phyloP scores from a whole-genome alignment of 2,888 invertebrate genomes.

The Trilocha varians region DNA sequence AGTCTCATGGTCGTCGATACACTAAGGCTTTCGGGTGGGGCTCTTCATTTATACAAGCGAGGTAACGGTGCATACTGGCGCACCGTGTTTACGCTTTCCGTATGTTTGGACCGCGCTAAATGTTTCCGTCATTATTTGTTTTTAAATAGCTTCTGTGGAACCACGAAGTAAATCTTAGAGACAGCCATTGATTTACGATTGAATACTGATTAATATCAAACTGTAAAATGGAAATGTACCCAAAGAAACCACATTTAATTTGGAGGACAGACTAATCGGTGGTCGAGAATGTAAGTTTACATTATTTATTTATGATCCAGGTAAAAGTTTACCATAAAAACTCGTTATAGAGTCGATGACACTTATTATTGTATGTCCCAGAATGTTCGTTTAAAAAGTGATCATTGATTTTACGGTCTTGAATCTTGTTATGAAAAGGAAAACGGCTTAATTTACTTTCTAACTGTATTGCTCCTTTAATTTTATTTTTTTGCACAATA shows the following conservation, averaged over 20 bases:
- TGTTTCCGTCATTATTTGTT: slow-evolving; percentile 57
- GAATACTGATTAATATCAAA: neutral
- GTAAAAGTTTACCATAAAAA: neutral
- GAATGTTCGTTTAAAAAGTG: neutral
- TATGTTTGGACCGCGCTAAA: slow-evolving; percentile 34
- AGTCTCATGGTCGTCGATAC: slow-evolving; percentile 49
- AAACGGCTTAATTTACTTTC: too few relatives aligned
- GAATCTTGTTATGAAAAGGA: too few relatives aligned
- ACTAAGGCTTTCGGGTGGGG: slow-evolving; percentile 35
- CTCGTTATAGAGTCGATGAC: neutral
- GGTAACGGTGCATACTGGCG: slow-evolving; percentile 50
- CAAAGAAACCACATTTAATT: neutral
- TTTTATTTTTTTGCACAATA: too few relatives aligned
- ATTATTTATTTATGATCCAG: neutral
- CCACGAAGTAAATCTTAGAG: neutral
- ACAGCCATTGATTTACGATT: neutral
- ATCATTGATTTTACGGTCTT: too few relatives aligned
- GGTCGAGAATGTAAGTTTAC: neutral
- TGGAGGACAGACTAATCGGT: neutral
- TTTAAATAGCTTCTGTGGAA: slow-evolving; percentile 13
- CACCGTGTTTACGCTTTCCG: slow-evolving; percentile 41
- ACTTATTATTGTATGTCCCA: neutral
- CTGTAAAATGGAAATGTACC: neutral
- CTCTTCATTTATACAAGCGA: slow-evolving; percentile 47
- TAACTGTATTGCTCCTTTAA: too few relatives aligned